Percentiles rank a stretch among this genome's conserved stretches.
Conservation (phyloP, 2,888 invertebrate genomes). For the Perithous albicinctus region DNA sequence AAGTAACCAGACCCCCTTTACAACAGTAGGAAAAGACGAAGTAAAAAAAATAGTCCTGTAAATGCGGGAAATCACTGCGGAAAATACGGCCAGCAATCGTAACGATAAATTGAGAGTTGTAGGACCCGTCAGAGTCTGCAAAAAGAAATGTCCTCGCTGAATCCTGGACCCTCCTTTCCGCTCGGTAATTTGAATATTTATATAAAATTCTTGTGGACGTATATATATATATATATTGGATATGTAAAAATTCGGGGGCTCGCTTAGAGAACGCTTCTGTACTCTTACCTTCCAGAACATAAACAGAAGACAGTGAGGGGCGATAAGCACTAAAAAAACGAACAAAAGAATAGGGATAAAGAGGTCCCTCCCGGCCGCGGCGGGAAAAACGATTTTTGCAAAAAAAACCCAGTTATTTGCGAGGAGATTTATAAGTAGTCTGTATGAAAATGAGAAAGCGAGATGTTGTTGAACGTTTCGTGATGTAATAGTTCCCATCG, state of each 20-base stretch:
- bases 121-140: constrained; percentile 35
- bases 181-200: constrained; percentile 70
- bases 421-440: background rate
- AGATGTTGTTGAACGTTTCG: background rate
- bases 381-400: background rate
- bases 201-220: constrained; percentile 62
- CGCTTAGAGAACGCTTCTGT: background rate
- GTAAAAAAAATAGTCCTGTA: background rate
- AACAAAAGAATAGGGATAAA: background rate
- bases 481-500: constrained; percentile 12
- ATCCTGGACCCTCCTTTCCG: constrained; percentile 10
- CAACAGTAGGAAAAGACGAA: background rate
- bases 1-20: background rate
- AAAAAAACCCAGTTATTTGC: background rate
- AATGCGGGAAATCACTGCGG: constrained; percentile 15
- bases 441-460: constrained; percentile 32
- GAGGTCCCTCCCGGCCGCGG: background rate
- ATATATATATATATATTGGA: too few relatives aligned
- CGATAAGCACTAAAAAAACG: background rate
- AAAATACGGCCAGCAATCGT: constrained; percentile 40
- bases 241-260: background rate
- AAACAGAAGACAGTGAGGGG: background rate
- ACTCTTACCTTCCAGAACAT: background rate
- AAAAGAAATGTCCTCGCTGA: constrained; percentile 57
- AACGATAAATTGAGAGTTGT: constrained; percentile 46